Evolutionary conservation across 2,113 vertebrate genomes (phyloP).

Genomic region (Platichthys flesus): DNA sequence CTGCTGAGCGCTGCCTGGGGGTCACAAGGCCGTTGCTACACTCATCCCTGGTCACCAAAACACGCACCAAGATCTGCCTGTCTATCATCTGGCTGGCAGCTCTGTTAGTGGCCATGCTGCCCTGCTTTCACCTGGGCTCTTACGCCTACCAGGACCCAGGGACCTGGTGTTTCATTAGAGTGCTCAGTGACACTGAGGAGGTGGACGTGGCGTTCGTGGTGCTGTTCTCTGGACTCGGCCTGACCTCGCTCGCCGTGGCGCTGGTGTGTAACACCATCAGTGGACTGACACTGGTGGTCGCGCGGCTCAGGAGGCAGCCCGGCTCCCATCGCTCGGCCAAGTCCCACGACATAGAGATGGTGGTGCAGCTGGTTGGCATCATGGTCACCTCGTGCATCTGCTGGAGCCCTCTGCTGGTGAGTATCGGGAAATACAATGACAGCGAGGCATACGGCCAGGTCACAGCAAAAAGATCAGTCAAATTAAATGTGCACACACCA

Average conservation of each 20-base stretch:
- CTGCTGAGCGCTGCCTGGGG: slow-evolving; percentile 89
- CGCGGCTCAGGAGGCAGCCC: slow-evolving; percentile 81
- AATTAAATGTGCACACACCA: not conserved
- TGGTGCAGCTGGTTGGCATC: slow-evolving; percentile 91
- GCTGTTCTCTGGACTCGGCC: slow-evolving; percentile 87
- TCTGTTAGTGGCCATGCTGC: slow-evolving; percentile 86
- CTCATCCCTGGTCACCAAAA: slow-evolving; percentile 82
- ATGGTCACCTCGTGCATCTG: slow-evolving; percentile 91
- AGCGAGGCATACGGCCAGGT: no score
- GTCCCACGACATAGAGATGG: slow-evolving; percentile 92
- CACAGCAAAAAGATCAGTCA: not conserved
- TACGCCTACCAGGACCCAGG: slow-evolving; percentile 86
- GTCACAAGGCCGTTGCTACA: slow-evolving; percentile 88
- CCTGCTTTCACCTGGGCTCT: slow-evolving; percentile 83
- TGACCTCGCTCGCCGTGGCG: slow-evolving; percentile 83
- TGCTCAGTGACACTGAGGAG: slow-evolving; percentile 72
- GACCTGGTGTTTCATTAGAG: slow-evolving; percentile 90
- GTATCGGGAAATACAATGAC: slow-evolving; percentile 48
- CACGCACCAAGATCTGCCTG: slow-evolving; percentile 83
- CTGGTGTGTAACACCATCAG: slow-evolving; percentile 90
- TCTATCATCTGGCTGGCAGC: slow-evolving; percentile 80
- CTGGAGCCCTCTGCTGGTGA: slow-evolving; percentile 93
- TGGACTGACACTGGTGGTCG: slow-evolving; percentile 85
- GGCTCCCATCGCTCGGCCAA: slow-evolving; percentile 77
- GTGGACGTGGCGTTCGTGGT: slow-evolving; percentile 82